These are phyloP conservation scores for Solenopsis invicta DNA, from an alignment of 1,140 invertebrate species.

Conservation along the genomic window DNA sequence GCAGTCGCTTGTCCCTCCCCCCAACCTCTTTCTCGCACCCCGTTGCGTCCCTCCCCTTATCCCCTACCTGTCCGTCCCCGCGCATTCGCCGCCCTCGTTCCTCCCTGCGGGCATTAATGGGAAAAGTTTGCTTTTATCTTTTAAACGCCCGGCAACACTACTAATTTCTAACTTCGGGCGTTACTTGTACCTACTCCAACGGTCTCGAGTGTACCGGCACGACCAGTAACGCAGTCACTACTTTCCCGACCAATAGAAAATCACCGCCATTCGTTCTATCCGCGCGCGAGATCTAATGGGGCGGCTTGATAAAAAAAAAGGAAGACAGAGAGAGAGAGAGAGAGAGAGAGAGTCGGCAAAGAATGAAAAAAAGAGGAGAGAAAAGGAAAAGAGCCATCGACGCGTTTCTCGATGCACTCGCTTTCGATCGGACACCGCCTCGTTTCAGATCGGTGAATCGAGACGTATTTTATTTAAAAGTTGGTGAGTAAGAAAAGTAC, in stretches of 20 bases:
- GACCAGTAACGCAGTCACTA: constrained; percentile 57
- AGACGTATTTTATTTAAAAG: constrained; percentile 63
- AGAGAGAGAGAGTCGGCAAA: neutral
- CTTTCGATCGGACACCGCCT: constrained; percentile 42
- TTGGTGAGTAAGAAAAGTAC: constrained; percentile 46
- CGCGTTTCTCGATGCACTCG: constrained; percentile 51
- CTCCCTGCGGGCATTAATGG: constrained; percentile 83
- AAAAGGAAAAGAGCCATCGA: constrained; percentile 37
- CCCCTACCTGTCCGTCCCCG: neutral
- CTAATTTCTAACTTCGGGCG: constrained; percentile 86
- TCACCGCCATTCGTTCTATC: constrained; percentile 71
- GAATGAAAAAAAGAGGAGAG: neutral
- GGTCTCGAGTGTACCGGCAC: constrained; percentile 70
- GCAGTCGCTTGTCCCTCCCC: constrained; percentile 52
- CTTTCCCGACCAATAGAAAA: constrained; percentile 68
- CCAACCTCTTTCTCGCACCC: constrained; percentile 9
- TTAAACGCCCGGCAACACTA: constrained; percentile 86
- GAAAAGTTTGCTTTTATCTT: constrained; percentile 88
- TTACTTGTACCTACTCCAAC: constrained; percentile 82
- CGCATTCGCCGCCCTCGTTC: constrained; percentile 71
- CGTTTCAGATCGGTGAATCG: constrained; percentile 56
- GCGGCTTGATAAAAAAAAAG: constrained; percentile 31
- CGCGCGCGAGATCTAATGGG: constrained; percentile 60
- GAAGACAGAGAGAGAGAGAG: neutral
- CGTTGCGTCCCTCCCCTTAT: constrained; percentile 37